Conservation (phyloP, 2,113 vertebrate genomes). For the Oreocharis arfaki region DNA sequence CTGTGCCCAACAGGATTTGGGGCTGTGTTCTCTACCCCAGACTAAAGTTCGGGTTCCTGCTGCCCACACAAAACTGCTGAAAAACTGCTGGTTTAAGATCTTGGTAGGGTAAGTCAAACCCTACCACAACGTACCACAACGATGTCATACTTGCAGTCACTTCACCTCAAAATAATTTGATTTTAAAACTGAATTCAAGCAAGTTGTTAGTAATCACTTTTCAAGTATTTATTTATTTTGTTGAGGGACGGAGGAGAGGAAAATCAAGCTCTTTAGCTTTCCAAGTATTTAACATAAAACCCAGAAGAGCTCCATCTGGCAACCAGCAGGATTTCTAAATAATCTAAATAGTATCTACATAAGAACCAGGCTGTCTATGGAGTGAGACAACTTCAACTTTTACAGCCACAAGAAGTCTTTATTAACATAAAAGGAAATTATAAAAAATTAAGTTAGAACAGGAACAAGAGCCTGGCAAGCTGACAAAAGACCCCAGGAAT, state of each 20-base stretch:
- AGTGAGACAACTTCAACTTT: conserved; percentile 36
- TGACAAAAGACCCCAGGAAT: conserved; percentile 53
- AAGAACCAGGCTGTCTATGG: conserved; percentile 40
- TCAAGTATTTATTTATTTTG: conserved; percentile 28
- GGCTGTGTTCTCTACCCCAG: not conserved
- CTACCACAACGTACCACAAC: not conserved
- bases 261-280: conserved; percentile 42
- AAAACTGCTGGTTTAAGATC: not conserved
- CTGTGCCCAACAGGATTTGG: not conserved
- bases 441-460: conserved; percentile 58
- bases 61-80: not conserved
- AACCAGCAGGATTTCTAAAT: conserved; percentile 60
- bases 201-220: conserved; percentile 18
- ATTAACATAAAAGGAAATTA: conserved; percentile 64
- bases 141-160: not conserved
- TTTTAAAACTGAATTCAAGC: conserved; percentile 7
- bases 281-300: conserved; percentile 48
- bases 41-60: not conserved
- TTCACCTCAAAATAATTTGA: conserved; percentile 6
- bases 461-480: conserved; percentile 40
- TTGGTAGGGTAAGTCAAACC: not conserved
- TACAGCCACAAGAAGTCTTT: conserved; percentile 42
- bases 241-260: not conserved
- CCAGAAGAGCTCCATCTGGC: conserved; percentile 52
- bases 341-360: conserved; percentile 56